Base-by-base conservation (phyloP, 2,888 invertebrate species). In the Leucophenga maculata region DNA sequence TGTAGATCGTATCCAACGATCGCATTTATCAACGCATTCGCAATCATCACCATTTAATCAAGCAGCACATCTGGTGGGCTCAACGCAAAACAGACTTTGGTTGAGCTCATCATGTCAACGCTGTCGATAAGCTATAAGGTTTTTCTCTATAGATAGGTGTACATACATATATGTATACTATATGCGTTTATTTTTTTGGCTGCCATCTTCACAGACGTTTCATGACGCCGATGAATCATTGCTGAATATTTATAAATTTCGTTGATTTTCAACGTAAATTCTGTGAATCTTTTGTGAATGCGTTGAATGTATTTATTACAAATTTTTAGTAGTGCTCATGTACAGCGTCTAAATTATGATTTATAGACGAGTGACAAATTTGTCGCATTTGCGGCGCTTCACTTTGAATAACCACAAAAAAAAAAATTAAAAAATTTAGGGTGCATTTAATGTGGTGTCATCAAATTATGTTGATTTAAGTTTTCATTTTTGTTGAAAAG, bases 161-260 rank as follows among this genome's bases (percentile, higher is more conserved):
- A n/a, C n/a, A 26, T 26, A 26, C 26, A 26, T 3, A 26, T 3
- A 26, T 3, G 26, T 3, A 26, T 26, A 26, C 26, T 26, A 2
- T 26, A 26, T 4, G 2, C 26, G 26, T 26, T 26, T 39, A 39
- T 39, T 31, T 31, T 60, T 60, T 60, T 60, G 32, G 60, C 39
- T 60, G 14, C 39, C n/a, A n/a, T n/a, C n/a, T 39, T 39, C 39
- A 39, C n/a, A 18, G 59, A 32, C 46, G 9, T 20, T 50, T 50
- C 16, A 60, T 18, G 39, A 44, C 70, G 74, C 72, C 46, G 69
- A 72, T 82, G 80, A 82, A 60, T 80, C 80, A 80, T 74, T 69
- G 75, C n/a, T 72, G 72, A 82, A 80, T 80, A 82, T 80, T 80
- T 80, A 80, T 82, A 78, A 68, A 75, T 78, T 78, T 73, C 57